Base-by-base conservation (phyloP, 2,888 invertebrate species). In the Tenthredo notha region DNA sequence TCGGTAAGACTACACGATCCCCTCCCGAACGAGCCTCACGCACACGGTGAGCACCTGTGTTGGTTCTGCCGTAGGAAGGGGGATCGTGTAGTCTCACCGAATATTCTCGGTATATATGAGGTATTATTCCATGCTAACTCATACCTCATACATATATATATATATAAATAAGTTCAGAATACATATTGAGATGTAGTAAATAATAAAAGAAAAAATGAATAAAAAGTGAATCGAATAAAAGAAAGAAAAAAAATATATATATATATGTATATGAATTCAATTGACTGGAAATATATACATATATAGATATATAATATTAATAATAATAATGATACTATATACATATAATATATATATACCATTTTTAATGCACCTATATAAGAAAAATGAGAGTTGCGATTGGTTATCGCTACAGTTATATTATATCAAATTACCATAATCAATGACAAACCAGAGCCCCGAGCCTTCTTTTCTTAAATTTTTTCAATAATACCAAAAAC, bases 371-470 rank as follows among this genome's bases (percentile, higher is more conserved):
- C 61, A 37, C 43, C 82, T 80, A 58, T 86, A 65, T 85, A 80
- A 77, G 47, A 86, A 85, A 77, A 85, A 61, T 37, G 7, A 37
- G 61, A 84, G 58, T 70, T 47, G 83, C 83, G 83, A 83, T 83
- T 83, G 83, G 83, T 83, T 83, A 83, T 83, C 83, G 83, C 83
- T 47, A 9, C 10, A 40, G 47, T 78, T 21, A 15, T 33, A 33
- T 50, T 33, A 33, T 50, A 77, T 67, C 83, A 83, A 67, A 83
- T 83, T 90, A 90, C 91, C 90, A 92, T 91, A 92, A 93, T 92
- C 93, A 93, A 93, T 93, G 93, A 93, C 93, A 93, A 93, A 93
- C 93, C 93, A 93, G 93, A 93, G 93, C 93, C 92, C 92, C 93
- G 92, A 92, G 93, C 92, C 91, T 91, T 90, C 50, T 89, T 87